Base-by-base conservation (phyloP, 2,797 vertebrate genomes). In the Chanos chanos region DNA sequence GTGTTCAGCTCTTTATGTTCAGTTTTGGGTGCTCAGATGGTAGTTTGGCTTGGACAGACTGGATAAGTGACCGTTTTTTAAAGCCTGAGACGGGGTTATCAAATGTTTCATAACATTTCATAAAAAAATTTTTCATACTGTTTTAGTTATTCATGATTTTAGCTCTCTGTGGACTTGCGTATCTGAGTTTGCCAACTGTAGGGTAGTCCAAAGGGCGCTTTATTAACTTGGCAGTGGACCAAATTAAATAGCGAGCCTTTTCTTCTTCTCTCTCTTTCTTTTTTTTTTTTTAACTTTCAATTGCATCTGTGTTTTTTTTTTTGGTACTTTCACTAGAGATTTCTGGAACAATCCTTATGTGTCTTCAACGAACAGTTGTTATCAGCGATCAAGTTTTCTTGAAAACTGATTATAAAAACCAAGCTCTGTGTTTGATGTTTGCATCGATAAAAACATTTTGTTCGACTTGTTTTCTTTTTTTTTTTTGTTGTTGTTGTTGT, bases 121-220 rank as follows among this genome's bases (percentile, higher is more conserved):
- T 40, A 45, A 36, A 13, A 36, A 1, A 1, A 27, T 50, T 18
- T n/a, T n/a, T n/a, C n/a, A n/a, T n/a, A n/a, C n/a, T n/a, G n/a
- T n/a, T n/a, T n/a, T n/a, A n/a, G n/a, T n/a, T n/a, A n/a, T n/a
- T 31, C 36, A 51, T 54, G 76, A 73, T 75, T 53, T 66, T 10
- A 51, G 50, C 48, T 81, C 73, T 83, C 77, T 59, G 41, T 43
- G 48, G 56, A 57, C 34, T 36, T 21, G 48, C 53, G 36, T 41
- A 28, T 41, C 21, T 4, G n/a, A 36, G 19, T 31, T 43, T 45
- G 39, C 39, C 78, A 84, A 79, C 79, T 78, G 62, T 51, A 70
- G 18, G 73, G 52, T 54, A 64, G 75, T 67, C 75, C 82, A 84
- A 85, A 82, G 78, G 84, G 64, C 62, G 76, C 24, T 49, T 31